Conservation (phyloP, 2,797 vertebrate genomes). For the Pogoniulus pusillus region DNA sequence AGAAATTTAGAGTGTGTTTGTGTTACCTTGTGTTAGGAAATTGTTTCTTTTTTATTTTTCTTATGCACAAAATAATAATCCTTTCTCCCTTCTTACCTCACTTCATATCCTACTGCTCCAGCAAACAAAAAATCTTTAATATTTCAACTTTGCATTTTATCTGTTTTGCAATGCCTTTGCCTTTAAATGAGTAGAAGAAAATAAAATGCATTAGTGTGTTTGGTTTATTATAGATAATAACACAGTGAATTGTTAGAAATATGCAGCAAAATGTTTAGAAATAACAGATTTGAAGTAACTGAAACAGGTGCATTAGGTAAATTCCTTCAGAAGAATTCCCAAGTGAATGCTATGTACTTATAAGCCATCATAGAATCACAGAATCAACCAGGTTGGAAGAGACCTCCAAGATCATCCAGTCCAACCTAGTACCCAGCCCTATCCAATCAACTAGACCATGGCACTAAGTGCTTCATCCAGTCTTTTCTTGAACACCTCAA, state of each 20-base stretch:
- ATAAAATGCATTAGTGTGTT: not conserved
- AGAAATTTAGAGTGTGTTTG: not conserved
- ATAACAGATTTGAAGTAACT: not conserved
- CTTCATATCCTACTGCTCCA: accelerated
- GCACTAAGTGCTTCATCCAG: too few relatives aligned
- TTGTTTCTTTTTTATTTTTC: not conserved
- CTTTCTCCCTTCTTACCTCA: not conserved
- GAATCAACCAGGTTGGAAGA: too few relatives aligned
- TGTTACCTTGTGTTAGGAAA: not conserved
- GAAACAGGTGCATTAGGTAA: not conserved
- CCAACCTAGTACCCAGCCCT: too few relatives aligned
- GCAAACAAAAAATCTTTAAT: not conserved
- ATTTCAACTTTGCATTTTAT: not conserved
- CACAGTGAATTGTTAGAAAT: not conserved
- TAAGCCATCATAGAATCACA: too few relatives aligned
- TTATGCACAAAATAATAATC: not conserved
- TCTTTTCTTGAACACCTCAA: too few relatives aligned
- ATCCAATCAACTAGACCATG: too few relatives aligned
- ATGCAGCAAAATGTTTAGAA: not conserved
- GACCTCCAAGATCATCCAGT: too few relatives aligned
- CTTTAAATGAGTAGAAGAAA: not conserved
- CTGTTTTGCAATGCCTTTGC: not conserved
- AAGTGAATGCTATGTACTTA: not conserved
- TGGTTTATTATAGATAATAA: not conserved
- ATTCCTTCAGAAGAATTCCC: not conserved